Percentiles rank a stretch among this genome's conserved stretches.
Conservation (phyloP, 2,797 vertebrate genomes). For the Lateolabrax maculatus region DNA sequence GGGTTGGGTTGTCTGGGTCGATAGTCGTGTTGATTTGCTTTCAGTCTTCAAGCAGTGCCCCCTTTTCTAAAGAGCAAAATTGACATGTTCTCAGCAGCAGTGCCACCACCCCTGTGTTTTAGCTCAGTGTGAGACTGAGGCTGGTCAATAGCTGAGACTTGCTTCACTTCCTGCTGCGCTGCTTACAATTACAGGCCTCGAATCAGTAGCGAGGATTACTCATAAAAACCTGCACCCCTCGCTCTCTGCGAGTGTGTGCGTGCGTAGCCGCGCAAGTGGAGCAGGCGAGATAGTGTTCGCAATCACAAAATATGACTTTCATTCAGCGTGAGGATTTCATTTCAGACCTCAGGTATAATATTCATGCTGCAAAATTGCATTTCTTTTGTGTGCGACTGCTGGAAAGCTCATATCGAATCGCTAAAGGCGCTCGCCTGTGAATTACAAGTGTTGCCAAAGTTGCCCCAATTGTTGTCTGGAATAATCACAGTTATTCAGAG, state of each 20-base stretch:
- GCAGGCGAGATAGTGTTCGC: conserved; percentile 43
- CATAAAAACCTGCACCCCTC: conserved; percentile 49
- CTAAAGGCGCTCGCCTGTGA: conserved; percentile 42
- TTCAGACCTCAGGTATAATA: conserved; percentile 71
- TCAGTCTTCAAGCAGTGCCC: conserved; percentile 79
- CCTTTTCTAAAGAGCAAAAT: conserved; percentile 85
- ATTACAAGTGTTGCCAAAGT: conserved; percentile 56
- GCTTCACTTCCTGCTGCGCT: conserved; percentile 76
- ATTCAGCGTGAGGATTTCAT: conserved; percentile 66
- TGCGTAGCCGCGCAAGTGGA: conserved; percentile 2
- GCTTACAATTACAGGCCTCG: conserved; percentile 76
- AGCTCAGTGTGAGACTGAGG: conserved; percentile 70
- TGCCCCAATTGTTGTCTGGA: conserved; percentile 53
- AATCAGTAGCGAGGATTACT: conserved; percentile 72
- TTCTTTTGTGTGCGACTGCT: conserved; percentile 62
- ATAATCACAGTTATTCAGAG: conserved; percentile 61
- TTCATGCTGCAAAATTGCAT: conserved; percentile 68
- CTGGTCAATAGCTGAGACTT: conserved; percentile 78
- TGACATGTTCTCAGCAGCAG: conserved; percentile 80
- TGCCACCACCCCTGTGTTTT: conserved; percentile 77
- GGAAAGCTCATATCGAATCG: conserved; percentile 59
- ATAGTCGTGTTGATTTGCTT: conserved; percentile 82
- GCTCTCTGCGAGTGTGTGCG: conserved; percentile 2
- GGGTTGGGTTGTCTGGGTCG: conserved; percentile 75
- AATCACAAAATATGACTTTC: conserved; percentile 67